A percentile compares a stretch with the other conserved stretches of the same genome.
Conservation (phyloP, 53 echinoderm and acorn worm genomes). For the Holothuria scabra region DNA sequence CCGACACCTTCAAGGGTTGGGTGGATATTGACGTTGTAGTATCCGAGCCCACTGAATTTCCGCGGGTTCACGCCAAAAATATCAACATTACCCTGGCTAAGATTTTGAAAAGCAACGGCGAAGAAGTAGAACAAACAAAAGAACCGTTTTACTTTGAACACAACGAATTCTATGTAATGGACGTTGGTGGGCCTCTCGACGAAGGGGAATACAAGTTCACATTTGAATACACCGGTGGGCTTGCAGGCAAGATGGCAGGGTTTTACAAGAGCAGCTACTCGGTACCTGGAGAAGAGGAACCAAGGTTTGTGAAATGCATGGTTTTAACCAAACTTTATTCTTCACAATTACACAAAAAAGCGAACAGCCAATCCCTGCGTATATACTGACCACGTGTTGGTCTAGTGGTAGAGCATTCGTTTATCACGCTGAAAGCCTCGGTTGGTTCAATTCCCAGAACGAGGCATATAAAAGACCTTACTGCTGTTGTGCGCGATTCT, state of each 20-base stretch:
- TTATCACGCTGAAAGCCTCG: too few relatives aligned
- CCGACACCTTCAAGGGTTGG: conserved; percentile 18
- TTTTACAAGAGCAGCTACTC: conserved; percentile 66
- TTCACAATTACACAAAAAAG: too few relatives aligned
- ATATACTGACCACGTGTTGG: too few relatives aligned
- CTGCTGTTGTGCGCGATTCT: too few relatives aligned
- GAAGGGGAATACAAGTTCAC: conserved; percentile 20
- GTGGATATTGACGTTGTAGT: conserved; percentile 1
- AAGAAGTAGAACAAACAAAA: neutral
- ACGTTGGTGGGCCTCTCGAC: neutral
- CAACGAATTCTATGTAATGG: conserved; percentile 39
- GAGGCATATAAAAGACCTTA: too few relatives aligned
- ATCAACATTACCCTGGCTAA: conserved; percentile 1
- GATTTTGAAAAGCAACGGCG: neutral
- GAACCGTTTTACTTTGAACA: conserved; percentile 1
- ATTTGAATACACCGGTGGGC: conserved; percentile 18
- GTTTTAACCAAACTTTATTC: too few relatives aligned
- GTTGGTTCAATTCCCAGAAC: too few relatives aligned
- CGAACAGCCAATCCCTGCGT: too few relatives aligned
- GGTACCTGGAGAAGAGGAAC: conserved; percentile 36
- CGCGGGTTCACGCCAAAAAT: conserved; percentile 30
- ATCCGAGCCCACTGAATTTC: neutral
- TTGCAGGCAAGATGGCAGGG: conserved; percentile 35
- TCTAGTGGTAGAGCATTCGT: too few relatives aligned
- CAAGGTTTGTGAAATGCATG: conserved; percentile 41